Percentiles rank a stretch among this genome's conserved stretches.
These are phyloP conservation scores for Sternarchorhynchus goeldii DNA, from an alignment of 2,797 vertebrate genomes.

Conservation along the genomic window DNA sequence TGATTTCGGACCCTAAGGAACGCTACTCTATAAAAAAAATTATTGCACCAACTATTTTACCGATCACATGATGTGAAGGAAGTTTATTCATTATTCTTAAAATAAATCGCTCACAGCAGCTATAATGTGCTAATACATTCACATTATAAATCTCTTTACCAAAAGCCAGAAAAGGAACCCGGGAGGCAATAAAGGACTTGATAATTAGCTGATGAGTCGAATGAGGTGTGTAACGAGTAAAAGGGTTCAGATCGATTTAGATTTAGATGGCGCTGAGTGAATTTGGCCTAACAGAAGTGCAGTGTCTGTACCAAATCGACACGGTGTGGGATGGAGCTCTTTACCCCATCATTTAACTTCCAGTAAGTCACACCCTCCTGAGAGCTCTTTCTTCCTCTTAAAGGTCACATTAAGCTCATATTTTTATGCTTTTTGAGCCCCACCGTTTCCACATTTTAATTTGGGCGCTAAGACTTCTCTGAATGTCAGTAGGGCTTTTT, in stretches of 20 bases:
- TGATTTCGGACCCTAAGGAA: too few relatives aligned
- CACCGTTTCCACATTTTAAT: neutral
- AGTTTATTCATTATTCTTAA: too few relatives aligned
- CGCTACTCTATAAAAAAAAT: too few relatives aligned
- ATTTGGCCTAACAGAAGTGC: neutral
- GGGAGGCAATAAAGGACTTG: neutral
- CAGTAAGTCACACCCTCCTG: neutral
- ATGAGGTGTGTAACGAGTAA: too few relatives aligned
- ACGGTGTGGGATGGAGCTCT: neutral
- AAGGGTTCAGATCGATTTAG: too few relatives aligned
- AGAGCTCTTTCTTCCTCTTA: neutral
- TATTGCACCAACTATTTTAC: too few relatives aligned
- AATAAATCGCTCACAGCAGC: too few relatives aligned
- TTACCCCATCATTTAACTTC: neutral
- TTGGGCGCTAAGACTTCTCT: neutral
- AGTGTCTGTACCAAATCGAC: neutral
- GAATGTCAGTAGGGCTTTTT: neutral
- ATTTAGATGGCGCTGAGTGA: neutral
- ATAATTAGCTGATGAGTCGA: too few relatives aligned
- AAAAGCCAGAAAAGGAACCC: neutral
- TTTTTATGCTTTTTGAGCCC: neutral
- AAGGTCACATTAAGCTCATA: too few relatives aligned
- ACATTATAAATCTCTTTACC: neutral
- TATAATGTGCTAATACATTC: conserved; percentile 35
- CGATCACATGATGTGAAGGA: too few relatives aligned